Conservation (phyloP, 2,113 vertebrate genomes). For the Sinocyclocheilus grahami region DNA sequence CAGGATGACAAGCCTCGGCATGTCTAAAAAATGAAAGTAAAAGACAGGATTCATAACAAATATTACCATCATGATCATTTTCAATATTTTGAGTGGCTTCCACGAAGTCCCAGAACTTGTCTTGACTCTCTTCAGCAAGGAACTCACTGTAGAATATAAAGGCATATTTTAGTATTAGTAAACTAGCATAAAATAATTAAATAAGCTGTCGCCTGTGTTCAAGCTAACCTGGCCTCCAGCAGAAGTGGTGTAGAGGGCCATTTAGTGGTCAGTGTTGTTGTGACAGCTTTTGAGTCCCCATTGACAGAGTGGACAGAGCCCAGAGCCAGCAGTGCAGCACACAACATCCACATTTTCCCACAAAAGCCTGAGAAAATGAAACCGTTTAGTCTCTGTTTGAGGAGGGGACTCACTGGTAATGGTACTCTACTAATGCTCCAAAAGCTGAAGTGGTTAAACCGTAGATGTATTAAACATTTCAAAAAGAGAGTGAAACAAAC, state of each 20-base stretch:
- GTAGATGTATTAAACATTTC: too few relatives aligned
- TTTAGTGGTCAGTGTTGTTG: conserved; percentile 92
- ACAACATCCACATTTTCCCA: conserved; percentile 80
- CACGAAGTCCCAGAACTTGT: conserved; percentile 96
- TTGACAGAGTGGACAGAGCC: conserved; percentile 72
- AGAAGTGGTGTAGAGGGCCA: conserved; percentile 91
- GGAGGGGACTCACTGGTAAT: not conserved
- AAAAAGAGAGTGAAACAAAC: not conserved
- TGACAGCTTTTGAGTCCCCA: conserved; percentile 93
- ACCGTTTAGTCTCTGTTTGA: not conserved
- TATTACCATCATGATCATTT: conserved; percentile 82
- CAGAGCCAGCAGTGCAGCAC: conserved; percentile 73
- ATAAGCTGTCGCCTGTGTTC: conserved; percentile 1
- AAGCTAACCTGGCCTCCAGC: conserved; percentile 88
- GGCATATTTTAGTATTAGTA: conserved; percentile 6
- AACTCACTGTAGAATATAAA: conserved; percentile 84
- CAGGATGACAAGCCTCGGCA: not conserved
- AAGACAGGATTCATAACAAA: conserved; percentile 56
- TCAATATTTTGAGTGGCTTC: conserved; percentile 85
- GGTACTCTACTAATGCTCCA: not conserved
- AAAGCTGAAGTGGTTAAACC: not conserved
- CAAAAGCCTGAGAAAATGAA: conserved; percentile 59
- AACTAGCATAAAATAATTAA: not conserved
- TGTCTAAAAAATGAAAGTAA: not conserved
- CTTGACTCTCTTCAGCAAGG: conserved; percentile 92